Conservation (phyloP, 2,113 vertebrate genomes). For the Gila orcuttii region DNA sequence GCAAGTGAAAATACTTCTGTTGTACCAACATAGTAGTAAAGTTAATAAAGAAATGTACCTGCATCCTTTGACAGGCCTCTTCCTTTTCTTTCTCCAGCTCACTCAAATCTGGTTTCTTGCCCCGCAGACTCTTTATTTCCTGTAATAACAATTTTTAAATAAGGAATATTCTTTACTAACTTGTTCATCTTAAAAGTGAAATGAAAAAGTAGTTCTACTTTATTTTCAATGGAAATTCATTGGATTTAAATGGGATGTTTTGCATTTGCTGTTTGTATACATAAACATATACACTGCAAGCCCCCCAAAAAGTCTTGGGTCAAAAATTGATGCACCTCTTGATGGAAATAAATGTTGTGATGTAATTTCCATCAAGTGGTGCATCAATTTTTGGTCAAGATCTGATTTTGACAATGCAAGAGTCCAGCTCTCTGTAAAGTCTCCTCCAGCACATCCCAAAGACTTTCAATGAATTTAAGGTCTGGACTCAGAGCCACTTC, state of each 20-base stretch:
- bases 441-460: no score
- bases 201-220: background rate
- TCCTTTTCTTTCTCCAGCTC: conserved; percentile 82
- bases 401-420: no score
- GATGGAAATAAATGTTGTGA: no score
- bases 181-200: background rate
- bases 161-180: background rate
- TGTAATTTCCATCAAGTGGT: no score
- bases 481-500: no score
- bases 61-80: conserved; percentile 84
- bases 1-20: background rate
- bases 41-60: conserved; percentile 73
- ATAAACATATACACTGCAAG: no score
- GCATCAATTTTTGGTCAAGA: no score
- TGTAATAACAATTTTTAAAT: conserved; percentile 60
- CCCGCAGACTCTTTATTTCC: conserved; percentile 90
- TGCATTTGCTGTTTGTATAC: no score
- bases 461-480: no score
- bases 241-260: background rate
- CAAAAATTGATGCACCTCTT: no score
- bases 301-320: background rate
- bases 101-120: conserved; percentile 77
- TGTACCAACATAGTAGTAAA: no score
- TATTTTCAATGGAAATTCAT: background rate
- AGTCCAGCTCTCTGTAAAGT: no score